These are phyloP conservation scores for Pseudocheirus occidentalis DNA, from an alignment of 2,797 vertebrate genomes.

Conservation along the genomic window DNA sequence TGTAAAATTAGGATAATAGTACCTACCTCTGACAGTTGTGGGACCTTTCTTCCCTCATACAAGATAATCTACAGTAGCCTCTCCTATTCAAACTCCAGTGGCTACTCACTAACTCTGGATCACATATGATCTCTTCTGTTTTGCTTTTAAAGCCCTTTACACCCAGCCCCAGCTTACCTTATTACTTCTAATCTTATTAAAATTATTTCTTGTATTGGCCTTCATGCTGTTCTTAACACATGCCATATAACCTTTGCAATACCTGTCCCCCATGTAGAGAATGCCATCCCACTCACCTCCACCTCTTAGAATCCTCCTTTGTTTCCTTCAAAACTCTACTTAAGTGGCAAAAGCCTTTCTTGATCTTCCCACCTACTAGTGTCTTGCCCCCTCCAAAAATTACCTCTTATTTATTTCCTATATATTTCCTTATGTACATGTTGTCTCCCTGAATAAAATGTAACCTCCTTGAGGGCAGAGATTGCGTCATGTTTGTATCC, in stretches of 20 bases:
- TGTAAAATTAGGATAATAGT: neutral
- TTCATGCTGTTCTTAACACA: neutral
- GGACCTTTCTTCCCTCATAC: neutral
- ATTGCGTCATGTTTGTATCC: neutral
- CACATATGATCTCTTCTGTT: neutral
- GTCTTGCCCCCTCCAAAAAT: neutral
- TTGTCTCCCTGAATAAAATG: neutral
- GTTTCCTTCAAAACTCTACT: neutral
- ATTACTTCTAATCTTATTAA: neutral
- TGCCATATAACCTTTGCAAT: neutral
- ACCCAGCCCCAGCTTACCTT: neutral
- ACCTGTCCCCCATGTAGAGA: neutral
- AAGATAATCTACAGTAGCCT: neutral
- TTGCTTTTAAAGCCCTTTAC: neutral
- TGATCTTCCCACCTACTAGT: neutral
- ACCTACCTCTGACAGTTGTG: neutral
- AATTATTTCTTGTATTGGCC: neutral
- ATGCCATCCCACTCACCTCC: neutral
- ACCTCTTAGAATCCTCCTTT: neutral
- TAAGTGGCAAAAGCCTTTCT: neutral
- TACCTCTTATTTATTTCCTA: neutral
- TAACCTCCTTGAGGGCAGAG: neutral
- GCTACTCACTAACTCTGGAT: neutral
- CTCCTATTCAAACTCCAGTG: neutral
- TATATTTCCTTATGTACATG: neutral